A percentile compares a stretch with the other conserved stretches of the same genome.
Conservation (phyloP, 2,113 vertebrate genomes). For the Hystrix cristata region DNA sequence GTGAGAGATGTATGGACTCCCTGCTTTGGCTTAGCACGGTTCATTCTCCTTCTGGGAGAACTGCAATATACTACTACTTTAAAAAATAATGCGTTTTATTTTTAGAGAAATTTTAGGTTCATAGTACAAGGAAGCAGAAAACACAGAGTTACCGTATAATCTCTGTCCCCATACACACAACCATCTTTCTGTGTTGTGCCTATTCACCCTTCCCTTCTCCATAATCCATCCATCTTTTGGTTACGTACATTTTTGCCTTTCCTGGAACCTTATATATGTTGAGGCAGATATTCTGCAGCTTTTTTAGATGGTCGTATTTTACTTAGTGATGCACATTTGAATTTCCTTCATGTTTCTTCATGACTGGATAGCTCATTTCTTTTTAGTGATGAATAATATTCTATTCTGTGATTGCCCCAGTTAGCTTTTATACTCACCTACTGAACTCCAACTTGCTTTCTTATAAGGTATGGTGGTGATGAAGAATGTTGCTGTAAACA, state of each 20-base stretch:
- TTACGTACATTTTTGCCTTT: not conserved
- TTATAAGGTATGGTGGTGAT: not conserved
- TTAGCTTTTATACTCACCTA: not conserved
- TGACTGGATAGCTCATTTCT: not conserved
- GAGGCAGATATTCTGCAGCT: not conserved
- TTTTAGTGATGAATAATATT: not conserved
- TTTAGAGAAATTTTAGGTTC: not conserved
- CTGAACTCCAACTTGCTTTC: not conserved
- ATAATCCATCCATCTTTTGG: not conserved
- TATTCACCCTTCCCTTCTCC: not conserved
- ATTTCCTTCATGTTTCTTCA: not conserved
- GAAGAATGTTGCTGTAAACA: not conserved
- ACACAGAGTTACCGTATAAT: too few relatives aligned
- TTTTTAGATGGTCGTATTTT: not conserved
- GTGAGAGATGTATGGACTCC: not conserved
- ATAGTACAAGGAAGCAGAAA: not conserved
- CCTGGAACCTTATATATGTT: not conserved
- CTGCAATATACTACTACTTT: not conserved
- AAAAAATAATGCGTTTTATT: not conserved
- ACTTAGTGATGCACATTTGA: not conserved
- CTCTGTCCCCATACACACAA: rapidly evolving
- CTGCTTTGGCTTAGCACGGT: not conserved
- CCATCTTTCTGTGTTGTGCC: not conserved
- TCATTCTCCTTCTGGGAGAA: not conserved
- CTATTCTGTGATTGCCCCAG: not conserved